These are phyloP conservation scores for Clarias pachynema DNA, from an alignment of 2,797 vertebrate genomes.

Conservation along the genomic window DNA sequence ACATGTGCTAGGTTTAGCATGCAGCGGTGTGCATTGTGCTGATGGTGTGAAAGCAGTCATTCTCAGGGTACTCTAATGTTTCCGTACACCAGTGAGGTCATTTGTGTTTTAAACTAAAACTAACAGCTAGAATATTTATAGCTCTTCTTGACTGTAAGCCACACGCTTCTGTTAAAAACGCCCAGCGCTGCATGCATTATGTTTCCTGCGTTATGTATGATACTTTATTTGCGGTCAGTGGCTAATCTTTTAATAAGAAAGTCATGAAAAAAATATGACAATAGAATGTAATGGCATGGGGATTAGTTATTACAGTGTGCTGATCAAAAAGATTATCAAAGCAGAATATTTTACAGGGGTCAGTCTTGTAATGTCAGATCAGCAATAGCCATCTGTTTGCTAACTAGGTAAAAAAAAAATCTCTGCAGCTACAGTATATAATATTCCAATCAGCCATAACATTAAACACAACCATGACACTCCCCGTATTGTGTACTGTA, in stretches of 20 bases:
- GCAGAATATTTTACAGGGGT: background rate
- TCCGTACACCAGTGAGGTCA: slow-evolving; percentile 17
- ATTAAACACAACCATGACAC: too few species aligned
- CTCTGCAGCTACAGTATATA: background rate
- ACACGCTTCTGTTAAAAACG: background rate
- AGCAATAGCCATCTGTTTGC: background rate
- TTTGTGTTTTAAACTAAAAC: slow-evolving; percentile 18
- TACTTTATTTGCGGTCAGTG: background rate
- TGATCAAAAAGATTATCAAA: background rate
- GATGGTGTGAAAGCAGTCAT: slow-evolving; percentile 22
- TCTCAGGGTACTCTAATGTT: slow-evolving; percentile 15
- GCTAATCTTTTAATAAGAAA: background rate
- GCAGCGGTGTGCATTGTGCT: background rate
- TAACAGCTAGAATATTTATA: slow-evolving; percentile 35
- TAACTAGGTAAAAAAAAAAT: background rate
- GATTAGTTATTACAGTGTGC: background rate
- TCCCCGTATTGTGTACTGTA: too few species aligned
- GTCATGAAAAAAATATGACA: background rate
- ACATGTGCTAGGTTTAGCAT: slow-evolving; percentile 8
- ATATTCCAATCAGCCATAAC: too few species aligned
- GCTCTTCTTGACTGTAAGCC: slow-evolving; percentile 3
- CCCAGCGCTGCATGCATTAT: background rate
- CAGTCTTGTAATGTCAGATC: background rate
- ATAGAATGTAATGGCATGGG: background rate
- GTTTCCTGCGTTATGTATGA: slow-evolving; percentile 10